Base-by-base conservation (phyloP, 2,113 vertebrate genomes). In the Platichthys stellatus region DNA sequence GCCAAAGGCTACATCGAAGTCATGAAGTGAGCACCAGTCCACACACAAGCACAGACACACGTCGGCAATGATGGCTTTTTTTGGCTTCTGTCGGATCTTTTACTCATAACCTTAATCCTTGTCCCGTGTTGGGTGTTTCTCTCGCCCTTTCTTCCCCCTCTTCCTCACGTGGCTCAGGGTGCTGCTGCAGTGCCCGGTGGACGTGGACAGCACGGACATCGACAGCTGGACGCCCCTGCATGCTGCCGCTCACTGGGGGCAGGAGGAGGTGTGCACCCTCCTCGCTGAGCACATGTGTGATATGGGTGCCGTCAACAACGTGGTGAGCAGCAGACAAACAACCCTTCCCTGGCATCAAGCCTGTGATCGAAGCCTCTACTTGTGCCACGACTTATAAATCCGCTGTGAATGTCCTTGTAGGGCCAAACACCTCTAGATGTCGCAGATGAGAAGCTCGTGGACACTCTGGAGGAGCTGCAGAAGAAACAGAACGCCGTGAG, bases 1-100 rank as follows among this genome's bases (percentile, higher is more conserved):
- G 94, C 95, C 85, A 95, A 95, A 86, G 95, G 94, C 74, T 95
- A 95, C 92, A 93, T 94, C 0, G 94, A 95, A 91, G 95, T 95
- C 86, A 86, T 95, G 62, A 95, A 95, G 95, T 95, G 84, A 94
- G 94, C 77, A 68, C 57, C 43, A 12, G 35, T 24, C 65, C 31
- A 14, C 51, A 71, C 56, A 73, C 64, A 56, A 68, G 18, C 14
- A 51, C 47, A 18, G 15, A 51, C 47, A 51, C 47, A 28, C 2
- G 4, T 47, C 24, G 24, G 49, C 45, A 11, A 24, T 17, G 58
- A 58, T 57, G 23, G 12, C 49, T 17, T 68, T 47, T 47, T 21
- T 70, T 68, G 49, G 59, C 72, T 35, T 81, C 67, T 63, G 77
- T 74, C n/a, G 0, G 12, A 43, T 38, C 60, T 74, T 69, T 72